A percentile compares a stretch with the other conserved stretches of the same genome.
These are phyloP conservation scores for Parasteatoda lunata DNA, from an alignment of 2,888 invertebrate species.

Conservation along the genomic window DNA sequence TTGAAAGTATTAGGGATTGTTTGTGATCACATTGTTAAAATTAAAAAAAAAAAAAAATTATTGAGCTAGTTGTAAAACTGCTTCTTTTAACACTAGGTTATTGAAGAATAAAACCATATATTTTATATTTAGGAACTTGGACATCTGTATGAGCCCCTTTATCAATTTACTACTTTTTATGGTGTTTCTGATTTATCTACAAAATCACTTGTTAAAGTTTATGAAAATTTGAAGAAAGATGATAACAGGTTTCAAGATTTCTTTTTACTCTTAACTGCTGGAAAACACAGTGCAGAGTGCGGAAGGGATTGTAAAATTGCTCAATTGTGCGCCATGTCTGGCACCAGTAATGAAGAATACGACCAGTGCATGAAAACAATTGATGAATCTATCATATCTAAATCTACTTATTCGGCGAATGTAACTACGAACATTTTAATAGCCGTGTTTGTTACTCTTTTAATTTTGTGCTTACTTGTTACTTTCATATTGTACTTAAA, in stretches of 20 bases:
- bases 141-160: conserved; percentile 37
- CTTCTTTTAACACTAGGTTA: not conserved
- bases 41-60: not conserved
- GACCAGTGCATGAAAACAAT: conserved; percentile 23
- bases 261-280: conserved; percentile 45
- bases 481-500: not conserved
- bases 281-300: conserved; percentile 29
- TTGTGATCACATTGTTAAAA: not conserved
- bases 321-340: conserved; percentile 46
- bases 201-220: conserved; percentile 35
- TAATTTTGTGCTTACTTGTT: not conserved
- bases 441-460: not conserved
- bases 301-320: conserved; percentile 20
- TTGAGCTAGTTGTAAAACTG: not conserved
- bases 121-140: conserved; percentile 16
- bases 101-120: not conserved
- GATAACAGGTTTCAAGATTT: conserved; percentile 20
- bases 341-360: conserved; percentile 35
- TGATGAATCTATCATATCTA: not conserved
- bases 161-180: conserved; percentile 46
- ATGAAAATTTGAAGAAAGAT: conserved; percentile 31
- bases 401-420: not conserved
- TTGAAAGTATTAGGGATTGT: no score
- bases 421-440: not conserved
- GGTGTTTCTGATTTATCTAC: conserved; percentile 50